These are phyloP conservation scores for Ormyrus nitidulus DNA, from an alignment of 2,888 invertebrate species.

Conservation along the genomic window DNA sequence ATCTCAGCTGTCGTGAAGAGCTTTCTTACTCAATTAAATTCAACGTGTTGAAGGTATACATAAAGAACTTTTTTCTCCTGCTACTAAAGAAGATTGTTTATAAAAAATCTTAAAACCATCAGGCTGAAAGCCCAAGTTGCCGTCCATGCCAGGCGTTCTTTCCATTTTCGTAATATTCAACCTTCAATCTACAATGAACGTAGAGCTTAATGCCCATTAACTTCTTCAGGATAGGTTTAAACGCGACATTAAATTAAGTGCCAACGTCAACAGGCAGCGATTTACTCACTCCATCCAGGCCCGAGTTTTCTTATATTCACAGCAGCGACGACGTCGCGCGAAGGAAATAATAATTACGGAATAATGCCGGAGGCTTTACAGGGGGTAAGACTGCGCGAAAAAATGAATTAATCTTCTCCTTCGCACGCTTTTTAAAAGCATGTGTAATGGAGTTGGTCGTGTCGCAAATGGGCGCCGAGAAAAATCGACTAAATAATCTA, in stretches of 20 bases:
- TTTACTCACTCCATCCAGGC: slow-evolving; percentile 19
- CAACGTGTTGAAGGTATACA: no score
- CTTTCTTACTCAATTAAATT: no score
- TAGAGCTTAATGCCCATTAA: slow-evolving; percentile 37
- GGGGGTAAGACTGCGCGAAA: not conserved
- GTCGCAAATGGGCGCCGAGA: no score
- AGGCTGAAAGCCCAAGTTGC: not conserved
- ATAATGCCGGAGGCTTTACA: slow-evolving; percentile 18
- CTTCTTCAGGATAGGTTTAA: slow-evolving; percentile 42
- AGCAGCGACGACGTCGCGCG: not conserved
- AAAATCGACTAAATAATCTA: no score
- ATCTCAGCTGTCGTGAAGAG: no score
- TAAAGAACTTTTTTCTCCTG: not conserved
- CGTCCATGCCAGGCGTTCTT: slow-evolving; percentile 9
- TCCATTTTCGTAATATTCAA: slow-evolving; percentile 46
- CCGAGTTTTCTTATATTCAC: not conserved
- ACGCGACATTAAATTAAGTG: slow-evolving; percentile 48
- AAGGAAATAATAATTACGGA: slow-evolving; percentile 38
- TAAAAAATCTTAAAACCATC: slow-evolving; percentile 9
- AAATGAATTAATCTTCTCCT: slow-evolving; percentile 25
- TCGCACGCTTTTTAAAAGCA: not conserved
- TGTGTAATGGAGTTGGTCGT: not conserved
- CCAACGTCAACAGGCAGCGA: slow-evolving; percentile 45
- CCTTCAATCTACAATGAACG: slow-evolving; percentile 41
- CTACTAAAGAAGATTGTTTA: not conserved